Evolutionary conservation across 1,140 invertebrate species (phyloP), one percentile per base, ranked within the genome.

Genomic region (Drosophila pandora): DNA sequence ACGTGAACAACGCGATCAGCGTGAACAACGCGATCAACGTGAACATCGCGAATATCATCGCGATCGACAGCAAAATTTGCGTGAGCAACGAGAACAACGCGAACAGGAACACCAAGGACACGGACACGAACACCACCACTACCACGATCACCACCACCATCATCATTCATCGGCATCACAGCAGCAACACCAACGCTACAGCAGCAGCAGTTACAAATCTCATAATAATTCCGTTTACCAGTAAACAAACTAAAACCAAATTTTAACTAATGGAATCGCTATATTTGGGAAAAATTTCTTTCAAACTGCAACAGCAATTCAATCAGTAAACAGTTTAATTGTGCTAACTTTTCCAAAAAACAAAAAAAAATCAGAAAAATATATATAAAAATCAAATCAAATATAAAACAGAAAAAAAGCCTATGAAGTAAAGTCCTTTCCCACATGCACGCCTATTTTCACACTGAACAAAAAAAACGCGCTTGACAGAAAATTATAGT

Each of bases 211-310:
- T 87, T 90, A 85, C 68, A 90, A 90, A 79, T 68, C 65, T 77
- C 82, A 90, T 90, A 83, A 90, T 90, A 90, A 90, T 90, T 90
- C 89, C 89, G 89, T 90, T 90, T 90, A 90, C 89, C 89, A 90
- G 76, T 90, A 89, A 90, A 78, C 8, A 68, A 74, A 49, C 47
- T 67, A 53, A 68, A 52, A 37, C 62, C 58, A 32, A 70, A 58
- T 32, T 74, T 34, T 32, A 60, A 54, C 32, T 68, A 72, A 58
- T 63, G 73, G 52, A 82, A 69, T 61, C 60, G 68, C 60, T 76
- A 71, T 47, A 17, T 73, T 80, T 90, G 87, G 82, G 70, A 68
- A 80, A 56, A 81, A 80, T 37, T 37, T 90, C 77, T 80, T 70
- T 87, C 62, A 57, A 76, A 73, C 60, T 75, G 72, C 67, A 69